A percentile compares a stretch with the other conserved stretches of the same genome.
phyloP scores from a whole-genome alignment of 2,113 vertebrate species.

The Nymphicus hollandicus region DNA sequence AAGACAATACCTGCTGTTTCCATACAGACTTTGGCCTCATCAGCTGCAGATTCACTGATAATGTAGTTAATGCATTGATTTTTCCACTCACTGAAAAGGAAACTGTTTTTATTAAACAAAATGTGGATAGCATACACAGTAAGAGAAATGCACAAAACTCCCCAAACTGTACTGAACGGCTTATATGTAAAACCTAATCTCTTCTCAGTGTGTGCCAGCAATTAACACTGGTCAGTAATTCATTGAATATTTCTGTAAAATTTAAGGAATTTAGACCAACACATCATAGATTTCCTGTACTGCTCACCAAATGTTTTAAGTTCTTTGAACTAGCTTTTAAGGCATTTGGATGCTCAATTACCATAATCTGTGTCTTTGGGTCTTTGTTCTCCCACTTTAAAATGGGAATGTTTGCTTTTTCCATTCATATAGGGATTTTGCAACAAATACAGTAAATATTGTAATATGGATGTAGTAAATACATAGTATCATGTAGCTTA shows the following conservation, averaged over 20 bases:
- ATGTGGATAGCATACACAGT: background rate
- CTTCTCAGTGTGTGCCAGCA: background rate
- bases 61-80: background rate
- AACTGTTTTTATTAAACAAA: background rate
- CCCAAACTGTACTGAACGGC: background rate
- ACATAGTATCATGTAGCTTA: background rate
- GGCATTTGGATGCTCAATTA: background rate
- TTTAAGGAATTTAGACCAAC: background rate
- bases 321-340: background rate
- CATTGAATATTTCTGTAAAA: background rate
- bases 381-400: background rate
- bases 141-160: background rate
- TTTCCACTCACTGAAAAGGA: background rate
- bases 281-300: background rate
- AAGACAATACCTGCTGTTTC: background rate
- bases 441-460: background rate
- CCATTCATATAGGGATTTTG: background rate
- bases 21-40: background rate
- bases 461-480: background rate
- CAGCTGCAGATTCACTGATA: background rate
- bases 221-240: background rate
- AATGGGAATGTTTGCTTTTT: background rate
- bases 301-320: background rate
- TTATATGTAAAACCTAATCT: background rate
- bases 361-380: background rate